These are phyloP conservation scores for Plebejus argus DNA, from an alignment of 2,888 invertebrate species.

Conservation along the genomic window DNA sequence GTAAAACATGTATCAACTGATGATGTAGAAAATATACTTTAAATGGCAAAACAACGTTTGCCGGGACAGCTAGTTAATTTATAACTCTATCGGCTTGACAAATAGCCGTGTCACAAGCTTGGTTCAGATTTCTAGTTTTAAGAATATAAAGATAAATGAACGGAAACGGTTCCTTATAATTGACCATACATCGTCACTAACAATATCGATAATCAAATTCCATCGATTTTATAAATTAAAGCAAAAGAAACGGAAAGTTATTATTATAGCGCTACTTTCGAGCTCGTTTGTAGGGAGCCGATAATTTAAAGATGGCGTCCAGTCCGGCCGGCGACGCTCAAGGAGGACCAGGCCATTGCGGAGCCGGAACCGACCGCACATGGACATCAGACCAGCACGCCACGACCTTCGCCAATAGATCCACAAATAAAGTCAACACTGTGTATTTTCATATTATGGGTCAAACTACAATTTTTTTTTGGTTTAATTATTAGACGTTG, in stretches of 20 bases:
- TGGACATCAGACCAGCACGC: slow-evolving; percentile 51
- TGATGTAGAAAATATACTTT: no score
- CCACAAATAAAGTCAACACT: slow-evolving; percentile 27
- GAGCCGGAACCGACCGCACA: slow-evolving; percentile 70
- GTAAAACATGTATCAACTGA: no score
- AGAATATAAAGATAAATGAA: background rate
- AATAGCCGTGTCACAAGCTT: background rate
- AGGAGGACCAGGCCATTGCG: slow-evolving; percentile 76
- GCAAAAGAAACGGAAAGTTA: slow-evolving; percentile 9
- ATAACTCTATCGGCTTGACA: background rate
- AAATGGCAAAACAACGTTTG: no score
- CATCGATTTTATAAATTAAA: background rate
- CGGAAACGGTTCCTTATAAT: background rate
- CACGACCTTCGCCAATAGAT: slow-evolving; percentile 32
- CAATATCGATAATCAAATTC: background rate
- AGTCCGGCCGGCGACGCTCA: slow-evolving; percentile 62
- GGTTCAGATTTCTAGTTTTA: background rate
- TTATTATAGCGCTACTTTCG: slow-evolving; percentile 1
- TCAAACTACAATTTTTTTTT: no score
- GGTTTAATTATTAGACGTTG: no score
- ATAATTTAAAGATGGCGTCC: slow-evolving; percentile 47
- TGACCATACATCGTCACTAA: background rate
- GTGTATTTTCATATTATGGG: no score
- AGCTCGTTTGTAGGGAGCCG: slow-evolving; percentile 17
- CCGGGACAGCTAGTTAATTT: no score